A percentile compares a stretch with the other conserved stretches of the same genome.
phyloP scores from a whole-genome alignment of 2,113 vertebrate genomes.

The Pelodiscus sinensis region DNA sequence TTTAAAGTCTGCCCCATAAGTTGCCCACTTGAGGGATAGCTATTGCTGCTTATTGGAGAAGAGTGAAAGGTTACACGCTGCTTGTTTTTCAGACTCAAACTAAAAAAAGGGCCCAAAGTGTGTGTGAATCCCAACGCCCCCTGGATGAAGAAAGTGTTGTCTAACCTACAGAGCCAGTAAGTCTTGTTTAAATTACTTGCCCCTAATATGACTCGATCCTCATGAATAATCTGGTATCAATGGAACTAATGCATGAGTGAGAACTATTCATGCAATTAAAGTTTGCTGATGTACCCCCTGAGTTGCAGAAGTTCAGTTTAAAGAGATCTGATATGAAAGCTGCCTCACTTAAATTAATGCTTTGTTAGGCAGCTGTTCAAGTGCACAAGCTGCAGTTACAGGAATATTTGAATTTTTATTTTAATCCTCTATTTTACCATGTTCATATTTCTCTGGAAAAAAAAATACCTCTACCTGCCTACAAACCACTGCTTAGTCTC shows the following conservation, averaged over 20 bases:
- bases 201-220: not conserved
- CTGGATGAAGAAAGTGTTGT: conserved; percentile 68
- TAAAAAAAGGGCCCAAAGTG: conserved; percentile 25
- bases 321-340: not conserved
- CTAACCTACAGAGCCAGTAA: conserved; percentile 59
- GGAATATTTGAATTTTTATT: not conserved
- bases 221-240: not conserved
- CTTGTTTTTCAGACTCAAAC: conserved; percentile 53
- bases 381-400: not conserved
- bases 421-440: not conserved
- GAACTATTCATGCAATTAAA: not conserved
- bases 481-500: not conserved
- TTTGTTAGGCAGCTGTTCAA: not conserved
- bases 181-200: not conserved
- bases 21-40: not conserved
- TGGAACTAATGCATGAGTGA: not conserved
- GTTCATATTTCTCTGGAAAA: not conserved
- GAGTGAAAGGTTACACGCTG: not conserved
- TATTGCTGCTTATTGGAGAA: not conserved
- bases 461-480: not conserved
- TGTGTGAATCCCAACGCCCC: conserved; percentile 42
- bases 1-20: not conserved
- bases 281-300: not conserved
- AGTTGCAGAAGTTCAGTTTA: not conserved
- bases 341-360: not conserved